Percentiles rank a stretch among this genome's conserved stretches.
Conservation (phyloP, 2,797 vertebrate genomes). For the Lateolabrax maculatus region DNA sequence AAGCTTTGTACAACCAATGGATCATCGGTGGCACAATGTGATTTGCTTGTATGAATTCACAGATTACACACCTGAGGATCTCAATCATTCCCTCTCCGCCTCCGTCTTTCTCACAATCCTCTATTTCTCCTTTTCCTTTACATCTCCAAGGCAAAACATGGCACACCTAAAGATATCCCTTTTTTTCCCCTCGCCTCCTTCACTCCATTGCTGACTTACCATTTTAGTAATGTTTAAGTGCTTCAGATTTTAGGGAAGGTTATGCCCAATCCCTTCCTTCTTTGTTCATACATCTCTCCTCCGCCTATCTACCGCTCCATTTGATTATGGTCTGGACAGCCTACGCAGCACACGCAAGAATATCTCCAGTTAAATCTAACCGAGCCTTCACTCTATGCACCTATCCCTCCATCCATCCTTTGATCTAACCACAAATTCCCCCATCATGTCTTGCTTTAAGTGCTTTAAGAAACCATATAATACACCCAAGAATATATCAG, state of each 20-base stretch:
- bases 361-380: conserved; percentile 43
- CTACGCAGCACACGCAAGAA: conserved; percentile 13
- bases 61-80: conserved; percentile 22
- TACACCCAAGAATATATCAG: conserved; percentile 57
- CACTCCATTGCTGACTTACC: neutral
- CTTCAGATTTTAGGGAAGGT: conserved; percentile 32
- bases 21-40: conserved; percentile 9
- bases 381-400: conserved; percentile 4
- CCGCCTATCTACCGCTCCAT: conserved; percentile 8
- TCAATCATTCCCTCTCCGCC: conserved; percentile 2
- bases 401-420: conserved; percentile 37
- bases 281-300: conserved; percentile 23
- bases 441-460: conserved; percentile 47
- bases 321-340: conserved; percentile 41
- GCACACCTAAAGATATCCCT: conserved; percentile 4
- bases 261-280: neutral
- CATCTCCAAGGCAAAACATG: neutral
- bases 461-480: conserved; percentile 57
- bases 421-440: conserved; percentile 27
- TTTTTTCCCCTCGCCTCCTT: neutral
- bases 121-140: neutral
- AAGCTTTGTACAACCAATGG: neutral
- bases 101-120: neutral
- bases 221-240: conserved; percentile 31
- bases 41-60: neutral